Evolutionary conservation across 2,888 invertebrate species (phyloP).

Genomic region (Machimus rusticus): DNA sequence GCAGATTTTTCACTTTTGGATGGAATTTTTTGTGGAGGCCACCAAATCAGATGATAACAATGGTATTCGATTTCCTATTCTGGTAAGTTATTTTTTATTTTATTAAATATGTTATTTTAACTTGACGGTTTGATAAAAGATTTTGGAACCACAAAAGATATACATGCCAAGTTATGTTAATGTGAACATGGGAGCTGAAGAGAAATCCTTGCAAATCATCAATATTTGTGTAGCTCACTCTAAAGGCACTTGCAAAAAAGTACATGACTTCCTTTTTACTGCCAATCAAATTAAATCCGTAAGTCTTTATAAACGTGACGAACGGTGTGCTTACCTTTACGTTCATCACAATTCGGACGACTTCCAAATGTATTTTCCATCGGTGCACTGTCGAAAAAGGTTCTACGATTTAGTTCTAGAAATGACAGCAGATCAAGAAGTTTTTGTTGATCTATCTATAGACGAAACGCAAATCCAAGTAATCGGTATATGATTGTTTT

Average conservation of each 20-base stretch:
- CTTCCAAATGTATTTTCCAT: slow-evolving; percentile 98
- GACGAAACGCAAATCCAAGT: slow-evolving; percentile 80
- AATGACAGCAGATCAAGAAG: slow-evolving; percentile 87
- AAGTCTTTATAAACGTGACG: slow-evolving; percentile 94
- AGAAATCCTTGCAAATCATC: slow-evolving; percentile 87
- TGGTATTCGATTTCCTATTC: slow-evolving; percentile 83
- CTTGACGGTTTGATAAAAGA: slow-evolving; percentile 61
- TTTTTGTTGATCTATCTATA: slow-evolving; percentile 76
- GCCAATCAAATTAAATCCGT: slow-evolving; percentile 69
- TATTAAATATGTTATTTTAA: not conserved
- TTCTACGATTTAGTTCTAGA: slow-evolving; percentile 86
- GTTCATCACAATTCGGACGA: slow-evolving; percentile 98
- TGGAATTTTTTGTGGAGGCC: slow-evolving; percentile 97
- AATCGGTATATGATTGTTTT: slow-evolving; percentile 11
- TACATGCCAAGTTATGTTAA: slow-evolving; percentile 96
- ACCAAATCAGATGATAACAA: slow-evolving; percentile 82
- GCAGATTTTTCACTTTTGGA: slow-evolving; percentile 95
- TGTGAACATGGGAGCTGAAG: slow-evolving; percentile 92
- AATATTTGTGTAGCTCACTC: slow-evolving; percentile 84
- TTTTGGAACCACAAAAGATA: slow-evolving; percentile 90
- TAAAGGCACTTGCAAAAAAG: slow-evolving; percentile 79
- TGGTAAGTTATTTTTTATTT: slow-evolving; percentile 53
- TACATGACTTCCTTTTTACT: slow-evolving; percentile 93
- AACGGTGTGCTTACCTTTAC: slow-evolving; percentile 94
- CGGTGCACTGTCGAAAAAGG: slow-evolving; percentile 81